Conservation (phyloP, 37 sponge, comb jelly and placozoan genomes). For the Eunapius fragilis region DNA sequence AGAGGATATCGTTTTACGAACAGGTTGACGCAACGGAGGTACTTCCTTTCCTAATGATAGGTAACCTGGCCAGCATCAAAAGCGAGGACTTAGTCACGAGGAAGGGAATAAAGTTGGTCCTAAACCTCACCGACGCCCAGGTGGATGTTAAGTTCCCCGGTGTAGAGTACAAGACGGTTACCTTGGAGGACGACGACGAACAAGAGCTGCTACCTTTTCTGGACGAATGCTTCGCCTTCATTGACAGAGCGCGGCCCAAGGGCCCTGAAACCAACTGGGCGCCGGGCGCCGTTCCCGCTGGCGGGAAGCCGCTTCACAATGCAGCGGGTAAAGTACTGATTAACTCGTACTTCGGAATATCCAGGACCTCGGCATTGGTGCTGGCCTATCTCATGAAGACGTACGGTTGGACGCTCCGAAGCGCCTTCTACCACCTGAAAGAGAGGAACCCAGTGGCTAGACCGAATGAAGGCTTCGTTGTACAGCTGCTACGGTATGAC, state of each 20-base stretch:
- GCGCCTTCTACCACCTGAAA: conserved; percentile 47
- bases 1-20: conserved; percentile 60
- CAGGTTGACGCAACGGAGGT: conserved; percentile 63
- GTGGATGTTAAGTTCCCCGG: neutral
- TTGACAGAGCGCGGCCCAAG: conserved; percentile 27
- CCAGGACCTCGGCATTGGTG: conserved; percentile 52
- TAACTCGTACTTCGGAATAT: conserved; percentile 75
- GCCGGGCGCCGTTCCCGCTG: neutral
- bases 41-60: conserved; percentile 46
- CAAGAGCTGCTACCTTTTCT: conserved; percentile 28
- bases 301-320: neutral
- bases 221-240: conserved; percentile 55
- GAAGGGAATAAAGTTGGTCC: conserved; percentile 38
- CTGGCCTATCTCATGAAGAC: conserved; percentile 78
- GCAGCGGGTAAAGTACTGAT: conserved; percentile 35
- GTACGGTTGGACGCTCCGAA: conserved; percentile 54
- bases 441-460: conserved; percentile 42
- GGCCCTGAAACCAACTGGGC: neutral
- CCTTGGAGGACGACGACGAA: conserved; percentile 65
- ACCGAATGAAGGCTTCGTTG: conserved; percentile 77
- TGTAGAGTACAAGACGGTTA: conserved; percentile 37
- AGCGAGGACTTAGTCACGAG: conserved; percentile 33
- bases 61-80: conserved; percentile 51
- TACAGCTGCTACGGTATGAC: conserved; percentile 63
- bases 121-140: conserved; percentile 33